A percentile compares a stretch with the other conserved stretches of the same genome.
Evolutionary conservation across 2,113 vertebrate species (phyloP).

Genomic region (Suricata suricatta): DNA sequence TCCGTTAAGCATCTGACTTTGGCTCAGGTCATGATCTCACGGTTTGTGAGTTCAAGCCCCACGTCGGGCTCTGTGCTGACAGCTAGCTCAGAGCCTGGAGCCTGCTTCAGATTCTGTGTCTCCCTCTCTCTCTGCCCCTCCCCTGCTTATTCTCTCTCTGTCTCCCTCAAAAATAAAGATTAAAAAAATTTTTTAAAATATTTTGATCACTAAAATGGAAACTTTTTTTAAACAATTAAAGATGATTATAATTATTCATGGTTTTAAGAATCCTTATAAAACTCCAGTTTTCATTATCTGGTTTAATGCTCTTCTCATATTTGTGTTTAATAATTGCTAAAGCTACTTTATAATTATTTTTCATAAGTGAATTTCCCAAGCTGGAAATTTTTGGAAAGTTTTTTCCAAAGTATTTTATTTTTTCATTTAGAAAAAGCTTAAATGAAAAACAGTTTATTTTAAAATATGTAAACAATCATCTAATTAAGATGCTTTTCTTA

Average conservation of each 20-base stretch:
- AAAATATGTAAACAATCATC: slow-evolving; percentile 3
- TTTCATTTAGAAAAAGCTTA: slow-evolving; percentile 49
- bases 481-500: slow-evolving; percentile 27
- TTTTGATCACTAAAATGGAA: slow-evolving; percentile 13
- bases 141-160: no score
- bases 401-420: neutral
- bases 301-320: neutral
- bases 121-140: no score
- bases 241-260: neutral
- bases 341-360: slow-evolving; percentile 24
- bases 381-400: neutral
- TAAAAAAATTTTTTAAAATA: neutral
- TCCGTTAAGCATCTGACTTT: no score
- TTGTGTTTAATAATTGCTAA: slow-evolving; percentile 9
- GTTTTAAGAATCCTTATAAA: slow-evolving; percentile 23
- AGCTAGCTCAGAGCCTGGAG: no score
- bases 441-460: slow-evolving; percentile 15
- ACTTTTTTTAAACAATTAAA: neutral
- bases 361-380: neutral
- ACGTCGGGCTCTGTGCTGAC: no score
- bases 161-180: no score
- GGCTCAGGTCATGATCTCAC: no score
- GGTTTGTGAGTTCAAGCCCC: no score
- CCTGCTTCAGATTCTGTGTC: no score
- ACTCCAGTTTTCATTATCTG: neutral